Evolutionary conservation across 2,797 vertebrate species (phyloP).

Genomic region (Siniperca obscura): DNA sequence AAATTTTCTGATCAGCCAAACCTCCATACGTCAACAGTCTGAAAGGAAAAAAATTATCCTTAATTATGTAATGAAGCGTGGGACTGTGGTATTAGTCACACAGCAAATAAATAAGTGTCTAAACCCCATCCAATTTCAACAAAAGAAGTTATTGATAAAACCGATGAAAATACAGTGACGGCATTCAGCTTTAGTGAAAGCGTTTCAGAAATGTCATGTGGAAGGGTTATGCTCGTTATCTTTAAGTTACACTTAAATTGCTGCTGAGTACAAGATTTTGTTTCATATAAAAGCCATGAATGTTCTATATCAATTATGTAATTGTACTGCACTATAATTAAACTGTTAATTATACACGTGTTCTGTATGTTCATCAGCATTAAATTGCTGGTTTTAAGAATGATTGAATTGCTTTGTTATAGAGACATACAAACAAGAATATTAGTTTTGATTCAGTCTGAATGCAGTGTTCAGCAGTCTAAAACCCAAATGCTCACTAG

Average conservation of each 20-base stretch:
- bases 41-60: conserved; percentile 1
- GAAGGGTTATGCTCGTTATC: neutral
- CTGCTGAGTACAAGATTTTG: neutral
- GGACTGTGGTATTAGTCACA: conserved; percentile 39
- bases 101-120: conserved; percentile 1
- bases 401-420: neutral
- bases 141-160: neutral
- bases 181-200: neutral
- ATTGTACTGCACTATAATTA: neutral
- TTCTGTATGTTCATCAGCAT: neutral
- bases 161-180: neutral
- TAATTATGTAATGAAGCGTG: conserved; percentile 44
- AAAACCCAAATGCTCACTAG: neutral
- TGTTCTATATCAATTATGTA: conserved; percentile 18
- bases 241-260: neutral
- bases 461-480: neutral
- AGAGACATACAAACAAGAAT: neutral
- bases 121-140: neutral
- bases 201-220: neutral
- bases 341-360: neutral
- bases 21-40: neutral
- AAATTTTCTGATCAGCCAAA: conserved; percentile 16
- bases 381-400: conserved; percentile 6
- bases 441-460: conserved; percentile 16
- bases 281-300: neutral